Evolutionary conservation across 2,113 vertebrate species (phyloP), one percentile per base, ranked within the genome.

Genomic region (Ailuropoda melanoleuca): DNA sequence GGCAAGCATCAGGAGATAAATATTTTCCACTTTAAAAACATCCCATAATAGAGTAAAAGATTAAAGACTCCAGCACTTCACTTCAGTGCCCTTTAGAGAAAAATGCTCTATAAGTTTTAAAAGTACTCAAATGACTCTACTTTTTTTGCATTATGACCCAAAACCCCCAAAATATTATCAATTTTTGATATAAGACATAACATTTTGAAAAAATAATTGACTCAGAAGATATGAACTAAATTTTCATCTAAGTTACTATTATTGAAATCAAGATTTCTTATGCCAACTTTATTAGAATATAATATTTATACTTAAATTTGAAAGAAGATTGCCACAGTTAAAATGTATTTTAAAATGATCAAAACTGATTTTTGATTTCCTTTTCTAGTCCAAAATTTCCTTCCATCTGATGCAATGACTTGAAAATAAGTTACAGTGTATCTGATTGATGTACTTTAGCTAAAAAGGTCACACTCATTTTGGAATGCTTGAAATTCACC

Each of bases 381-480:
- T 64, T 82, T 93, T 89, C 70, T 81, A n/a, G 17, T 43, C 37
- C 23, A 86, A 85, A 39, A 55, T 90, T 90, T 93, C 19, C 68
- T 94, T 72, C n/a, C 29, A 53, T 97, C 43, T 62, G 11, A 50
- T 95, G 39, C 29, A 93, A 62, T 62, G 26, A 31, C 48, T 87
- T 95, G 39, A 94, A 97, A 95, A 68, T 72, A 92, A 96, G 90
- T 46, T 96, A 89, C 18, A 78, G 17, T 82, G 21, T 90, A 92
- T 90, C 7, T 62, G 68, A 93, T 91, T 84, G 50, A 88, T 81
- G 48, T 55, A 58, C n/a, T 85, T 94, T 82, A 81, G 34, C 60
- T 94, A 46, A 78, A 75, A 93, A 77, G 48, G 8, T 55, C 62
- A 58, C 24, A 26, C 15, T 81, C 34, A 64, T 77, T 96, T 96